Percentiles rank a stretch among this genome's conserved stretches.
phyloP scores from a whole-genome alignment of 2,113 vertebrate genomes.

The Balaenoptera acutorostrata region DNA sequence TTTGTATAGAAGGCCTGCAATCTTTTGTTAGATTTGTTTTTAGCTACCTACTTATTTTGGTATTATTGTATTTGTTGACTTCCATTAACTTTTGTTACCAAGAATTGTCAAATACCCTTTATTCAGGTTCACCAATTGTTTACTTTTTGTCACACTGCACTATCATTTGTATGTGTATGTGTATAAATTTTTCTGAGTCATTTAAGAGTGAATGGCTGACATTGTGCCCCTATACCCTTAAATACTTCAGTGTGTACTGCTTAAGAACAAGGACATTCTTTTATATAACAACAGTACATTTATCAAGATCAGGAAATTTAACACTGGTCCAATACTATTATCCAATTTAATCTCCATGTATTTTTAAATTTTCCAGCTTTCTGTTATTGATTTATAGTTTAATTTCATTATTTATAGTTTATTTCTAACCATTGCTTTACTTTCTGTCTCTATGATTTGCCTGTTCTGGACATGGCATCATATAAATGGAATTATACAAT shows the following conservation, averaged over 20 bases:
- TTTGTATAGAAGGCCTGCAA: not conserved
- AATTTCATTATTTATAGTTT: not conserved
- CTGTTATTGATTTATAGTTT: not conserved
- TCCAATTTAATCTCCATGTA: not conserved
- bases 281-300: not conserved
- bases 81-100: not conserved
- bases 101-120: not conserved
- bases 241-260: not conserved
- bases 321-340: not conserved
- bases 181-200: not conserved
- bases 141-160: not conserved
- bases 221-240: not conserved
- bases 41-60: not conserved
- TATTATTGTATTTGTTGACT: not conserved
- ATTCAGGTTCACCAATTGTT: not conserved
- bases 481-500: not conserved
- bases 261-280: not conserved
- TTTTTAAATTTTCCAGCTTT: not conserved
- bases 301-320: not conserved
- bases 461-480: not conserved
- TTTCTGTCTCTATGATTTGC: not conserved
- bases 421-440: not conserved
- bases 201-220: not conserved
- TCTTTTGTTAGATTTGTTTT: not conserved
- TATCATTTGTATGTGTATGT: not conserved